Conservation (phyloP, 2,113 vertebrate species). For the Pimephales promelas region DNA sequence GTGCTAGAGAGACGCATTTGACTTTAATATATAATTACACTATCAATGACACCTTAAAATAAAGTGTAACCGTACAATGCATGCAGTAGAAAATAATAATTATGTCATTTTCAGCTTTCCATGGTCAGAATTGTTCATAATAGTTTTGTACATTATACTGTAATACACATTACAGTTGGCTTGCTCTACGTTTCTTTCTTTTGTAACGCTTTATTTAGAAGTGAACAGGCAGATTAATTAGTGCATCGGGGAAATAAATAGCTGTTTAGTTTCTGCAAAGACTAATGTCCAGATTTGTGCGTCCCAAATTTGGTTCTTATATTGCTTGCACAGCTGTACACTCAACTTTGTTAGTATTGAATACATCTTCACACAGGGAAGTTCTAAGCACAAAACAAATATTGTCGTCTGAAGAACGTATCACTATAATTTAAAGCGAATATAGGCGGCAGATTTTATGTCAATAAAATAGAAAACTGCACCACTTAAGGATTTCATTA, state of each 20-base stretch:
- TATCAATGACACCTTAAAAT: too few relatives aligned
- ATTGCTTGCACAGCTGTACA: too few relatives aligned
- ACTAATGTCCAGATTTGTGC: background rate
- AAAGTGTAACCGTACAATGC: too few relatives aligned
- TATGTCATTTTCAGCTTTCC: too few relatives aligned
- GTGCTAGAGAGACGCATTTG: too few relatives aligned
- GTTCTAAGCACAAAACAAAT: too few relatives aligned
- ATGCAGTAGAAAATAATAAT: too few relatives aligned
- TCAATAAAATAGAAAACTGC: background rate
- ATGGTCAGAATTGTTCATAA: background rate
- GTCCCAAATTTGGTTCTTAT: background rate
- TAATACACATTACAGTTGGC: background rate
- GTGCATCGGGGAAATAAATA: background rate
- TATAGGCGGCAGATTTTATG: background rate
- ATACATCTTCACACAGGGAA: too few relatives aligned
- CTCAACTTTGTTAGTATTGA: too few relatives aligned
- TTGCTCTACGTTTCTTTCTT: too few relatives aligned
- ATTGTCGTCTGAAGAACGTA: too few relatives aligned
- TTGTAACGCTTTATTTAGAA: background rate
- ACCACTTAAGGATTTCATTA: background rate
- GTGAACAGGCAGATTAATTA: background rate
- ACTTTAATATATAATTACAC: too few relatives aligned
- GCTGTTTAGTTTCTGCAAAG: background rate
- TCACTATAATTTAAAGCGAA: background rate
- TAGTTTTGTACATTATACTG: background rate